Conservation (phyloP, 2,888 invertebrate genomes). For the Dynastes tityus region DNA sequence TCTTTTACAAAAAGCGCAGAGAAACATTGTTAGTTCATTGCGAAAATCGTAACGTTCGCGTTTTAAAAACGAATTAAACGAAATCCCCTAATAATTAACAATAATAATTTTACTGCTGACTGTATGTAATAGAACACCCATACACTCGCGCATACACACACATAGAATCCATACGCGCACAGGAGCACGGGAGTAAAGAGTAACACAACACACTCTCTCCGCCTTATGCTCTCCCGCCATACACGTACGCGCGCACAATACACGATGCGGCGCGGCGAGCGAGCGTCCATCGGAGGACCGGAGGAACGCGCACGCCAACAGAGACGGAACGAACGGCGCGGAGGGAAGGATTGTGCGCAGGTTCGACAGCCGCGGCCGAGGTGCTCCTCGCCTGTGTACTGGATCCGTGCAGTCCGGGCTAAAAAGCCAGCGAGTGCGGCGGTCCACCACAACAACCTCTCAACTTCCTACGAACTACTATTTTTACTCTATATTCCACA, state of each 20-base stretch:
- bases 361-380: conserved; percentile 58
- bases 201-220: conserved; percentile 33
- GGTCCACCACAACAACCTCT: conserved; percentile 69
- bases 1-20: not conserved
- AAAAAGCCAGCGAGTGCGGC: conserved; percentile 75
- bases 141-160: conserved; percentile 14
- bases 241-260: not conserved
- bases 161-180: conserved; percentile 10
- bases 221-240: conserved; percentile 42
- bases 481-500: conserved; percentile 61
- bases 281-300: conserved; percentile 36
- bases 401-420: conserved; percentile 73
- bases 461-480: conserved; percentile 67
- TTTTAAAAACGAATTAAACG: not conserved
- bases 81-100: too few species aligned
- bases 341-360: conserved; percentile 50
- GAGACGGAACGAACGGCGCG: conserved; percentile 32
- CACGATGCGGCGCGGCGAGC: too few species aligned
- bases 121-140: not conserved
- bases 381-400: conserved; percentile 66
- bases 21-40: not conserved
- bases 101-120: not conserved
- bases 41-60: not conserved
- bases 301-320: conserved; percentile 44
- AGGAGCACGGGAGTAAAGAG: conserved; percentile 16